Evolutionary conservation across 2,888 invertebrate species (phyloP).

Genomic region (Coelogynopora nodosa): DNA sequence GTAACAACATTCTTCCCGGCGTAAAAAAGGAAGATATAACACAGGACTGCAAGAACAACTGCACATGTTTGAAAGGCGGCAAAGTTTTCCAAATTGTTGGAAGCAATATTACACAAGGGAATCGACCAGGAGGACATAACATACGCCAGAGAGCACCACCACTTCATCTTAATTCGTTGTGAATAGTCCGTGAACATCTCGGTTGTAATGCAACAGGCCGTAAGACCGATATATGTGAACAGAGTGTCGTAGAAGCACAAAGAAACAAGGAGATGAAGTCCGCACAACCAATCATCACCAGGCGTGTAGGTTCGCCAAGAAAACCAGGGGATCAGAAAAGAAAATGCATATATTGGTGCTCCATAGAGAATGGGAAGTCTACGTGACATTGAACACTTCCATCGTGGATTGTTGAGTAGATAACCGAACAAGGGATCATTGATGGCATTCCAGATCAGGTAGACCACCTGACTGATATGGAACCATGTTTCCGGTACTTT

Average conservation of each 20-base stretch:
- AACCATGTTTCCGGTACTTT: slow-evolving; percentile 62
- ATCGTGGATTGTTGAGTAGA: slow-evolving; percentile 47
- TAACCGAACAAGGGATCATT: slow-evolving; percentile 64
- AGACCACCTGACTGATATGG: slow-evolving; percentile 60
- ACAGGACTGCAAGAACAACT: not conserved
- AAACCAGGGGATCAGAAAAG: slow-evolving; percentile 61
- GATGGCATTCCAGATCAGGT: slow-evolving; percentile 63
- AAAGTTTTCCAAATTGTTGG: not conserved
- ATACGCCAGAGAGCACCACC: not conserved
- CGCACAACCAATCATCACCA: slow-evolving; percentile 52
- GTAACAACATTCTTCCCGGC: not conserved
- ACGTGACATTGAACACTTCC: slow-evolving; percentile 50
- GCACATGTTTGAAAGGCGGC: not conserved
- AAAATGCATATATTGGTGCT: slow-evolving; percentile 59
- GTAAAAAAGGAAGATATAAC: not conserved
- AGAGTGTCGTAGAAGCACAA: slow-evolving; percentile 63
- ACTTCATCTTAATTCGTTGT: slow-evolving; percentile 56
- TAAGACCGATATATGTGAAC: slow-evolving; percentile 60
- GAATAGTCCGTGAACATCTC: slow-evolving; percentile 56
- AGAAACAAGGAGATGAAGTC: slow-evolving; percentile 60
- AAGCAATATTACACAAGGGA: not conserved
- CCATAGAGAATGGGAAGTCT: slow-evolving; percentile 59
- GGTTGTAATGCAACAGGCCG: slow-evolving; percentile 59
- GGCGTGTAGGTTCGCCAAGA: slow-evolving; percentile 57
- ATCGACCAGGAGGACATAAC: not conserved